Conservation (phyloP, 2,113 vertebrate genomes). For the Gallinago paraguaiae region DNA sequence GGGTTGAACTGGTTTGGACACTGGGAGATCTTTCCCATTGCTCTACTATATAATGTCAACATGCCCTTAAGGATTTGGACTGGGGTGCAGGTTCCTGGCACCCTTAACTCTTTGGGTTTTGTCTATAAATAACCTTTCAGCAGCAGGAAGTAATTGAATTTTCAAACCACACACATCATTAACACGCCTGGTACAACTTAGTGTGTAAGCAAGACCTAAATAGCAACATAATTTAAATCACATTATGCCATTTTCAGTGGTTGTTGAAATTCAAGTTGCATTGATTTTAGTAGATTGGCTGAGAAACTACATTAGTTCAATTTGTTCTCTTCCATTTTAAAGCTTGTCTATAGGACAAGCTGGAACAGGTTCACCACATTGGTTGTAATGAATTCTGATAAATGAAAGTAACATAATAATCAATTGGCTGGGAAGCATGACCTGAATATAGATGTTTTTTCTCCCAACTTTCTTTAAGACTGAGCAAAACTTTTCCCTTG, state of each 20-base stretch:
- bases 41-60: background rate
- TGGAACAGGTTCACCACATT: background rate
- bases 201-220: background rate
- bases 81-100: background rate
- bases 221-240: background rate
- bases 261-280: background rate
- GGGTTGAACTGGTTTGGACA: background rate
- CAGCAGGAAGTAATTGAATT: background rate
- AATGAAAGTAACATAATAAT: background rate
- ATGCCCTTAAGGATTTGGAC: background rate
- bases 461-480: background rate
- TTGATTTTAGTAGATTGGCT: background rate
- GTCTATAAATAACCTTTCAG: background rate
- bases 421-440: background rate
- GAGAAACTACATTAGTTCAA: background rate
- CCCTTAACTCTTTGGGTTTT: background rate
- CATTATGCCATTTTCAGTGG: background rate
- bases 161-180: background rate
- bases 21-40: background rate
- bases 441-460: background rate
- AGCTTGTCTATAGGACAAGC: background rate
- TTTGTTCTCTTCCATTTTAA: background rate
- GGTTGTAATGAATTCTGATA: background rate
- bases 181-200: background rate
- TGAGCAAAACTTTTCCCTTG: background rate